Conservation (phyloP, 2,797 vertebrate genomes). For the Chelidonichthys spinosus region DNA sequence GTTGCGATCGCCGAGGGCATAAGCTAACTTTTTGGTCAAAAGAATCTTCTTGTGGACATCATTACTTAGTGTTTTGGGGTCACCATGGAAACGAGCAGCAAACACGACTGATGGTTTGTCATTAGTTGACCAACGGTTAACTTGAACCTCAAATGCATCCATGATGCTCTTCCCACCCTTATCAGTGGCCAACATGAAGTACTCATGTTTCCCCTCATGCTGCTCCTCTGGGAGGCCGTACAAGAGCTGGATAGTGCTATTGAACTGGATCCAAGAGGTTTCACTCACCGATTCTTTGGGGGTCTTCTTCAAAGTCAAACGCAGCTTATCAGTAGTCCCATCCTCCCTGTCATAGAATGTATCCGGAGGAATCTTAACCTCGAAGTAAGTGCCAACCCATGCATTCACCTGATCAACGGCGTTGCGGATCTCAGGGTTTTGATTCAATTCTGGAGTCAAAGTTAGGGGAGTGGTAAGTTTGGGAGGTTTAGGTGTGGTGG, state of each 20-base stretch:
- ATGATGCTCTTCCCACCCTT: slow-evolving; percentile 93
- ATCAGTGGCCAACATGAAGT: slow-evolving; percentile 96
- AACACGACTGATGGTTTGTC: slow-evolving; percentile 92
- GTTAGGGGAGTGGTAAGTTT: slow-evolving; percentile 87
- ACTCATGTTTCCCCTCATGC: slow-evolving; percentile 93
- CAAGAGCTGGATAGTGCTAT: slow-evolving; percentile 97
- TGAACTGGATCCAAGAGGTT: slow-evolving; percentile 97
- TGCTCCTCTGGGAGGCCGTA: slow-evolving; percentile 92
- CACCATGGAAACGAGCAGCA: slow-evolving; percentile 90
- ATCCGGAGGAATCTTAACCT: slow-evolving; percentile 96
- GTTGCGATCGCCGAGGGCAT: slow-evolving; percentile 94
- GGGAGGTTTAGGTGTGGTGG: slow-evolving; percentile 86
- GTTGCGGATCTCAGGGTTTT: slow-evolving; percentile 90
- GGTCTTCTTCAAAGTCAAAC: slow-evolving; percentile 91
- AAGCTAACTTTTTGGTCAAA: slow-evolving; percentile 93
- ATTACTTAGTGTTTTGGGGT: slow-evolving; percentile 85
- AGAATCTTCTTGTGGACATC: slow-evolving; percentile 95
- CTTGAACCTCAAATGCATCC: slow-evolving; percentile 96
- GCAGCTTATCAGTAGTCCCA: slow-evolving; percentile 95
- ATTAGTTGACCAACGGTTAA: slow-evolving; percentile 88
- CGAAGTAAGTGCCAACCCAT: slow-evolving; percentile 97
- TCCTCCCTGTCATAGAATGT: slow-evolving; percentile 96
- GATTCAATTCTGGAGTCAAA: slow-evolving; percentile 85
- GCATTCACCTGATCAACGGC: slow-evolving; percentile 95
- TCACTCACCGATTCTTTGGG: slow-evolving; percentile 90